phyloP scores from a whole-genome alignment of 2,797 vertebrate genomes.

The Dicrostonyx torquatus region DNA sequence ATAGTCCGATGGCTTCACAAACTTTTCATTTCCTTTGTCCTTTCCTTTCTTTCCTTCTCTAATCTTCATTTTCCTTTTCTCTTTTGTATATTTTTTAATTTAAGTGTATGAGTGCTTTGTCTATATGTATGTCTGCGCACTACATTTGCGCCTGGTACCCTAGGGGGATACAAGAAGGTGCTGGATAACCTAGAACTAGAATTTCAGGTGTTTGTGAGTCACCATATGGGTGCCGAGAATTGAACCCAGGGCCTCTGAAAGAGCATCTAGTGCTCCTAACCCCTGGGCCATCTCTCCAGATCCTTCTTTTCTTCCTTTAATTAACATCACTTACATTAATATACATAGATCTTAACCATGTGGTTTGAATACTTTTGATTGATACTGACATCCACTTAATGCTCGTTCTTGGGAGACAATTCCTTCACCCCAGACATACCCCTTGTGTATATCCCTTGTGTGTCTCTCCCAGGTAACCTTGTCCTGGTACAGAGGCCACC shows the following conservation, averaged over 20 bases:
- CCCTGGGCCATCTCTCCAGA: neutral
- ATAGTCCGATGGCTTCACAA: neutral
- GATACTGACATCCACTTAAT: neutral
- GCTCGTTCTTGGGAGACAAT: neutral
- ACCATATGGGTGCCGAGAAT: neutral
- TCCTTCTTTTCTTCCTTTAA: neutral
- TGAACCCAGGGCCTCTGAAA: neutral
- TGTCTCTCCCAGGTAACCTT: neutral
- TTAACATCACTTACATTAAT: neutral
- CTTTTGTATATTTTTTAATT: neutral
- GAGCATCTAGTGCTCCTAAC: neutral
- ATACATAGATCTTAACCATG: neutral
- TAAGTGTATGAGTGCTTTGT: neutral
- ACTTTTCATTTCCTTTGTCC: neutral
- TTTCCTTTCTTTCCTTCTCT: no score
- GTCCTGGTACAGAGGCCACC: neutral
- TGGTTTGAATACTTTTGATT: neutral
- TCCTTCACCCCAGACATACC: neutral
- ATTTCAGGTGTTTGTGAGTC: neutral
- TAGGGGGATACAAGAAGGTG: neutral
- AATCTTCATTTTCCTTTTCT: no score
- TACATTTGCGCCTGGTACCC: neutral
- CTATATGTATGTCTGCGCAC: neutral
- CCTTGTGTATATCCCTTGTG: no score
- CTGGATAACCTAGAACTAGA: neutral